These are phyloP conservation scores for Dryoscopus gambensis DNA, from an alignment of 2,113 vertebrate genomes.

Conservation along the genomic window DNA sequence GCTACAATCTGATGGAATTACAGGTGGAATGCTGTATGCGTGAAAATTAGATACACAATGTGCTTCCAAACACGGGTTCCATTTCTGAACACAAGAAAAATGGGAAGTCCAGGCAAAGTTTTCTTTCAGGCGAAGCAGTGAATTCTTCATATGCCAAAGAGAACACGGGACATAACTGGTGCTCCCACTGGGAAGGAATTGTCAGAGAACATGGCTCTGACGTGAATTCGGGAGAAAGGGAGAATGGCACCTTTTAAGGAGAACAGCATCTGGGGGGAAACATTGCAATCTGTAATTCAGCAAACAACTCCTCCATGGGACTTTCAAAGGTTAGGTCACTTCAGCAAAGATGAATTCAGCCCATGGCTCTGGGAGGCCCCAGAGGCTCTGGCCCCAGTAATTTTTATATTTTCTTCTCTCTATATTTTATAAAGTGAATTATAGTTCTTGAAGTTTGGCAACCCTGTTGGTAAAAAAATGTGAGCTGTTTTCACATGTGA, in stretches of 20 bases:
- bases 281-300: neutral
- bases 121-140: neutral
- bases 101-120: neutral
- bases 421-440: neutral
- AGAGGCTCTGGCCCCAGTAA: neutral
- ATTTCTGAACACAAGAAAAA: neutral
- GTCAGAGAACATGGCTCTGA: neutral
- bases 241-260: neutral
- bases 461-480: neutral
- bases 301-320: neutral
- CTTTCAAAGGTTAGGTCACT: neutral
- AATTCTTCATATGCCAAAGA: neutral
- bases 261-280: neutral
- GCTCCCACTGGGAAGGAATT: neutral
- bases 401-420: neutral
- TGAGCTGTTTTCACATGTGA: neutral
- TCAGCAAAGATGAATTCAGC: neutral
- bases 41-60: neutral
- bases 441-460: neutral
- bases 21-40: neutral
- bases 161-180: neutral
- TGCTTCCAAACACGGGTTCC: neutral
- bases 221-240: neutral
- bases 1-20: neutral
- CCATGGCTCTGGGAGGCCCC: neutral